Conservation (phyloP, 2,888 invertebrate genomes). For the Xestia rhomboidea region DNA sequence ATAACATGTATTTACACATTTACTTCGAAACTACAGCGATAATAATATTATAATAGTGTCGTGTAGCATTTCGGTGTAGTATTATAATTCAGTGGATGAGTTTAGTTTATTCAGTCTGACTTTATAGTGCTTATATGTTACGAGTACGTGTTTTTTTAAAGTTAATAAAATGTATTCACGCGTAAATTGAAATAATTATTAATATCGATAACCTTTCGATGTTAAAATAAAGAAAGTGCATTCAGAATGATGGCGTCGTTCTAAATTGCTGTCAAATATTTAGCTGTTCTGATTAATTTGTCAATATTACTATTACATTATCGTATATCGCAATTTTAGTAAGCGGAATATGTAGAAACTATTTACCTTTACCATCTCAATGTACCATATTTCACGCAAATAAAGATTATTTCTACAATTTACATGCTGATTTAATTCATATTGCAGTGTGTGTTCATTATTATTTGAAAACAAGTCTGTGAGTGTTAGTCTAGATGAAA, state of each 20-base stretch:
- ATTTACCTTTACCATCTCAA: not conserved
- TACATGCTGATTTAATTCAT: slow-evolving; percentile 3
- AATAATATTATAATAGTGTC: slow-evolving; percentile 17
- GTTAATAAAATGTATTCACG: not conserved
- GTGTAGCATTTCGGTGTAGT: slow-evolving; percentile 14
- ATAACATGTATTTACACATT: slow-evolving; percentile 61
- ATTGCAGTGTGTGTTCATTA: slow-evolving; percentile 1
- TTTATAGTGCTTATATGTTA: not conserved
- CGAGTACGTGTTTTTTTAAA: not conserved
- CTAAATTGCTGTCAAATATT: not conserved
- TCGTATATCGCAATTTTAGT: not conserved
- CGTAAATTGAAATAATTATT: slow-evolving; percentile 5
- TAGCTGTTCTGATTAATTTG: not conserved
- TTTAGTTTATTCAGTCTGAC: not conserved
- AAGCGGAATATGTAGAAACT: not conserved
- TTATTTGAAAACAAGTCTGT: not conserved
- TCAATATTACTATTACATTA: not conserved
- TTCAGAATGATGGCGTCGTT: not conserved
- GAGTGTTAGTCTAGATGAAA: slow-evolving; percentile 9
- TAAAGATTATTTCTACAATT: not conserved
- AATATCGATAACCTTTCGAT: not conserved
- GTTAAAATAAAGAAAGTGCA: slow-evolving; percentile 3
- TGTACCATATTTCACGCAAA: not conserved
- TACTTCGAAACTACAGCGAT: slow-evolving; percentile 37
- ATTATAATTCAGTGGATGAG: slow-evolving; percentile 1